Evolutionary conservation across 2,797 vertebrate genomes (phyloP).

Genomic region (Alosa sapidissima): DNA sequence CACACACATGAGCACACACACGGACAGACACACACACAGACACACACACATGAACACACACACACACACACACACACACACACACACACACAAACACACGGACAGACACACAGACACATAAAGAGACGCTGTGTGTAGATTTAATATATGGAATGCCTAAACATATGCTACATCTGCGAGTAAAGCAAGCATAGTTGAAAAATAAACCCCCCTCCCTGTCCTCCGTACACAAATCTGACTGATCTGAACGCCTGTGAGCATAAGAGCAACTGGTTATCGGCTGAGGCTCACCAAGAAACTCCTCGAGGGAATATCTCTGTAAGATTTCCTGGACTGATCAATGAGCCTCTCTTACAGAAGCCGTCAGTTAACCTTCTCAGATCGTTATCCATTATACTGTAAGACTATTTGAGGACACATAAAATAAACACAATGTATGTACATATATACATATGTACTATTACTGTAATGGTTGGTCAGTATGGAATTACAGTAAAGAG

Average conservation of each 20-base stretch:
- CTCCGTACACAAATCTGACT: no score
- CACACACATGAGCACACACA: no score
- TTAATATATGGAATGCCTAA: not conserved
- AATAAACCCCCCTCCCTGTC: no score
- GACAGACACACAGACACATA: not conserved
- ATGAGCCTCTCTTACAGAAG: not conserved
- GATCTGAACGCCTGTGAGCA: no score
- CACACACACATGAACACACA: not conserved
- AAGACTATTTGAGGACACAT: not conserved
- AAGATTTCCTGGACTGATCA: slow-evolving; percentile 21
- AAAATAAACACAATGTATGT: not conserved
- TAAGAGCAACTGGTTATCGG: not conserved
- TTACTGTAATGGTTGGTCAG: no score
- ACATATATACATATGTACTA: not conserved
- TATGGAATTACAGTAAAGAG: no score
- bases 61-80: not conserved
- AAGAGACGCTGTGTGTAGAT: not conserved
- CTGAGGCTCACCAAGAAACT: not conserved
- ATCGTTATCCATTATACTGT: not conserved
- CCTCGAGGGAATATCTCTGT: not conserved
- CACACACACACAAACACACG: not conserved
- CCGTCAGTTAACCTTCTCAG: not conserved
- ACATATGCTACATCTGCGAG: not conserved
- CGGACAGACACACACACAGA: no score
- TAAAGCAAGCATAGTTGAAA: no score